A percentile compares a stretch with the other conserved stretches of the same genome.
Evolutionary conservation across 1,140 invertebrate species (phyloP).

Genomic region (Caenorhabditis remanei): DNA sequence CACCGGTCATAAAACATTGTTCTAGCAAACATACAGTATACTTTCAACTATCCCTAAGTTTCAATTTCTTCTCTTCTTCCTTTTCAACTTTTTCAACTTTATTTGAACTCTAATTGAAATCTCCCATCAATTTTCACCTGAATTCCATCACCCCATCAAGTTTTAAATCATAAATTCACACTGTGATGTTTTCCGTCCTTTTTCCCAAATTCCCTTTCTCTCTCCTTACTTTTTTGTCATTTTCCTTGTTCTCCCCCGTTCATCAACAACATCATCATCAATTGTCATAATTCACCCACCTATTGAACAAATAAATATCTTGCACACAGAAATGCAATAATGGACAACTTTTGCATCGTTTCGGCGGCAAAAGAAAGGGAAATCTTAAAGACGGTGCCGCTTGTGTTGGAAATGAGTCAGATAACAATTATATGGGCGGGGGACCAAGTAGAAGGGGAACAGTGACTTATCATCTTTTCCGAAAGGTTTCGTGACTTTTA

Average conservation of each 20-base stretch:
- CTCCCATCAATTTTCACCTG: too few species aligned
- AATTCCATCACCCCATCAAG: background rate
- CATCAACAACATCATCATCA: slow-evolving; percentile 10
- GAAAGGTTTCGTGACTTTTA: too few species aligned
- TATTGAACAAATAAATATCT: background rate
- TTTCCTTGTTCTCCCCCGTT: background rate
- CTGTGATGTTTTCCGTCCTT: background rate
- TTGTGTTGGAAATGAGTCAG: slow-evolving; percentile 16
- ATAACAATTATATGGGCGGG: background rate
- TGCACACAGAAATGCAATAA: slow-evolving; percentile 9
- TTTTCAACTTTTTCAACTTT: too few species aligned
- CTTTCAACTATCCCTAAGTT: too few species aligned
- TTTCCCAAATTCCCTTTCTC: background rate
- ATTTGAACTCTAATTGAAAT: too few species aligned
- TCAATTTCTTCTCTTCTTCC: too few species aligned
- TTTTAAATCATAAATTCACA: background rate
- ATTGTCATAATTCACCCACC: background rate
- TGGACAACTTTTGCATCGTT: background rate
- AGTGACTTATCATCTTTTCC: too few species aligned
- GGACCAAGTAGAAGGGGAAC: too few species aligned
- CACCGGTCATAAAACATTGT: too few species aligned
- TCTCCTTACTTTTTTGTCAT: background rate
- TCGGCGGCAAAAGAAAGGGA: background rate
- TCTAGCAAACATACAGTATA: too few species aligned
- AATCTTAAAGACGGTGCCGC: background rate